phyloP scores from a whole-genome alignment of 2,113 vertebrate genomes.

The Muntiacus reevesi region DNA sequence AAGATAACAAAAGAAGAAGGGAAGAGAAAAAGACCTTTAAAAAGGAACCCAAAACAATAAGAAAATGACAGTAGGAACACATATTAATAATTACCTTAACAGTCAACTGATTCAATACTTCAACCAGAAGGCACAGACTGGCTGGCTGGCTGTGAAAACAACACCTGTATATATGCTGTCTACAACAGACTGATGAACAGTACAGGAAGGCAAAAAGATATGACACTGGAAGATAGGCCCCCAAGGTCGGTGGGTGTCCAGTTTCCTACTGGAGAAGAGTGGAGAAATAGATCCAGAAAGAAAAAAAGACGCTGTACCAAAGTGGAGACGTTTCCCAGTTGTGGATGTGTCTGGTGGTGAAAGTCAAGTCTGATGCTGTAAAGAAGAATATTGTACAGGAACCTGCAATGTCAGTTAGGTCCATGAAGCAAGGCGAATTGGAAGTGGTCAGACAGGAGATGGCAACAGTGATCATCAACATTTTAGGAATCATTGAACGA shows the following conservation, averaged over 20 bases:
- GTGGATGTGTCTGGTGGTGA: background rate
- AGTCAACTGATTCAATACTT: background rate
- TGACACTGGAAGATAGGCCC: background rate
- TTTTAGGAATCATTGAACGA: background rate
- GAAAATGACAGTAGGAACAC: background rate
- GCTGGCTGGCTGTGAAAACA: background rate
- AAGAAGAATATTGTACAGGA: background rate
- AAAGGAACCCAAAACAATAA: background rate
- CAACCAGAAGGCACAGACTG: background rate
- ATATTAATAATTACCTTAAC: background rate
- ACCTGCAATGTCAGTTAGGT: background rate
- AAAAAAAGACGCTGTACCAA: fast-evolving
- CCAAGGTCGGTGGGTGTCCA: background rate
- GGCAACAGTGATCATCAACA: background rate
- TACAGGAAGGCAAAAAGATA: background rate
- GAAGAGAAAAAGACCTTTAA: background rate
- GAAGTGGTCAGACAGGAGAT: background rate
- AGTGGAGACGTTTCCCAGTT: background rate
- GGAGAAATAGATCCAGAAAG: background rate
- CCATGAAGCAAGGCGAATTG: background rate
- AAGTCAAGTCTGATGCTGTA: background rate
- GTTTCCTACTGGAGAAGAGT: background rate
- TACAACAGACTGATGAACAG: background rate
- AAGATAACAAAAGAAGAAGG: background rate
- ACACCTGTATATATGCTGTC: background rate